These are phyloP conservation scores for Oreochromis spilurus DNA, from an alignment of 2,113 vertebrate species.

Conservation along the genomic window DNA sequence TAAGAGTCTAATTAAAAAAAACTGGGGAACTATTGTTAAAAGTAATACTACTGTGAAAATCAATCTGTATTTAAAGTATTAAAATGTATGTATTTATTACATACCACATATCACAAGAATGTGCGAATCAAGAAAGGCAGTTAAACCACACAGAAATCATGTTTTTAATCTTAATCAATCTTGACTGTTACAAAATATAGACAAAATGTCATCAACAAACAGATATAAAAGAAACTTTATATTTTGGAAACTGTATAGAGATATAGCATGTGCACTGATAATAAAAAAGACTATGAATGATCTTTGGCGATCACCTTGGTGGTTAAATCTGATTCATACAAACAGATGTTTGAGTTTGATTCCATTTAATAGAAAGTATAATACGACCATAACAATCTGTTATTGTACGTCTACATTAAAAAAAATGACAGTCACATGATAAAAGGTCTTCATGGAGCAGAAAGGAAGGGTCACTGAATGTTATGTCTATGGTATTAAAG, in stretches of 20 bases:
- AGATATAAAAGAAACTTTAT: not conserved
- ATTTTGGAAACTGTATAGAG: not conserved
- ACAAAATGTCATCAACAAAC: not conserved
- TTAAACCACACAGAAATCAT: rapidly evolving
- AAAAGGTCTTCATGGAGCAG: not conserved
- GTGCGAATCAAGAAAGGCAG: rapidly evolving
- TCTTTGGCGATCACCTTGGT: not conserved
- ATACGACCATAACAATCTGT: not conserved
- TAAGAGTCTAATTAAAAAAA: not conserved
- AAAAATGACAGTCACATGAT: not conserved
- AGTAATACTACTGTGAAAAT: not conserved
- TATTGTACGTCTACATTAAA: not conserved
- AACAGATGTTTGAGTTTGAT: not conserved
- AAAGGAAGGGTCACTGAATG: not conserved
- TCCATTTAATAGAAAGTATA: not conserved
- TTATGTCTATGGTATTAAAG: not conserved
- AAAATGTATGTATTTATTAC: not conserved
- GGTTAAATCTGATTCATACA: not conserved
- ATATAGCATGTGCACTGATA: rapidly evolving
- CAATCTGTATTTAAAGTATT: not conserved
- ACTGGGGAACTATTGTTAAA: not conserved
- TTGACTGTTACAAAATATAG: not conserved
- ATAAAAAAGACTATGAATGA: not conserved
- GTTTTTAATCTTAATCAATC: not conserved
- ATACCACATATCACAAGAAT: not conserved